Evolutionary conservation across 1,140 invertebrate genomes (phyloP).

Genomic region (Colletes latitarsis): DNA sequence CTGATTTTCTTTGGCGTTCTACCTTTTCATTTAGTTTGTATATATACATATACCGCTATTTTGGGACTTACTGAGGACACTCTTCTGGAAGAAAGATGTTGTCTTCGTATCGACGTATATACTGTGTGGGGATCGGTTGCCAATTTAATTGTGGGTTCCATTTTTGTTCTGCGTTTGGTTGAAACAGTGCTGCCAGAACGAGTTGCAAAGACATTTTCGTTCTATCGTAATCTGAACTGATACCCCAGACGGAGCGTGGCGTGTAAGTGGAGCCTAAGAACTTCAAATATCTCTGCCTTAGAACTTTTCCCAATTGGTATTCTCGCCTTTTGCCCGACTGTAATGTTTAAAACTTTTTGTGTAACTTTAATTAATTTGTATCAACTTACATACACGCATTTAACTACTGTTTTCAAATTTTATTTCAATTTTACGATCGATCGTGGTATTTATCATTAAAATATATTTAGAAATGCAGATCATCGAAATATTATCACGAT

Average conservation of each 20-base stretch:
- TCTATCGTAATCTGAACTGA: conserved; percentile 81
- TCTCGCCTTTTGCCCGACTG: conserved; percentile 80
- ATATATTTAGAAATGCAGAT: too few relatives aligned
- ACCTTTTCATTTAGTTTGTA: too few relatives aligned
- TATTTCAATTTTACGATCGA: too few relatives aligned
- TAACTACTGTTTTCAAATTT: too few relatives aligned
- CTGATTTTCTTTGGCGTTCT: too few relatives aligned
- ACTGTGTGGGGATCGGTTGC: conserved; percentile 83
- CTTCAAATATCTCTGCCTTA: conserved; percentile 75
- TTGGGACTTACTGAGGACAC: conserved; percentile 74
- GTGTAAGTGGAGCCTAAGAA: conserved; percentile 77
- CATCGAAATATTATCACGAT: too few relatives aligned
- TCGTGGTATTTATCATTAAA: too few relatives aligned
- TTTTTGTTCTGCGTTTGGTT: conserved; percentile 76
- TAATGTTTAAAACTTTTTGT: conserved; percentile 6
- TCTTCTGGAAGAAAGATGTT: conserved; percentile 64
- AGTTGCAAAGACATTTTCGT: conserved; percentile 83
- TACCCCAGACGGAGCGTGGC: conserved; percentile 72
- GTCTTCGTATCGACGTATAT: conserved; percentile 75
- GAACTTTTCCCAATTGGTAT: conserved; percentile 76
- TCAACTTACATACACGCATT: too few relatives aligned
- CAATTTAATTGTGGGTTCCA: conserved; percentile 81
- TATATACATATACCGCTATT: too few relatives aligned
- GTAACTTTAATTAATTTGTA: not conserved
- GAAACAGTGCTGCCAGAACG: conserved; percentile 81